Base-by-base conservation (phyloP, 2,888 invertebrate species). In the Epinotia bilunana region DNA sequence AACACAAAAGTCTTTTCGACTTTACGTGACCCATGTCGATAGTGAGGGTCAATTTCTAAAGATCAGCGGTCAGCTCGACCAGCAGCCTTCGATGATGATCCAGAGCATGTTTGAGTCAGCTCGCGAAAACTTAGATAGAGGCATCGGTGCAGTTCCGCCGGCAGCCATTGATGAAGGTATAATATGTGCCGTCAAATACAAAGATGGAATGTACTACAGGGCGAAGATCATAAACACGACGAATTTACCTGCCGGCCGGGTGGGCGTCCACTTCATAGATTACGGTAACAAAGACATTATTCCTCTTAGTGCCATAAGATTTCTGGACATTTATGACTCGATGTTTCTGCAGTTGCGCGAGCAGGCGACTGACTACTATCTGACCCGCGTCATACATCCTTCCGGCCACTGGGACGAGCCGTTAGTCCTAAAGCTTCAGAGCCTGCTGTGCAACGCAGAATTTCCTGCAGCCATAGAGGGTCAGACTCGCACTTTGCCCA, bases 11-110 rank as follows among this genome's bases (percentile, higher is more conserved):
- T 80, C 87, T 83, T 92, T 93, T 88, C 88, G 87, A 60, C 88
- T 95, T 67, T 94, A 91, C 80, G 95, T 96, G 82, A 97, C 96
- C 77, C 95, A 95, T 90, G 95, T 97, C 78, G 96, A 97, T 83
- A 95, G 95, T 69, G 95, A 96, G 77, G 96, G 96, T 46, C 95
- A 95, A 75, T 96, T 96, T 84, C 88, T 97, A 76, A 96, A 95
- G 91, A 92, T 97, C 84, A 96, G 95, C 93, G 97, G 96, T 43
- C 97, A 97, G 88, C 90, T 94, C 0, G 95, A 96, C 82, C 95
- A 95, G 81, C 90, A 92, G 77, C 87, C 94, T 61, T 94, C 95
- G 1, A 84, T 95, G 72, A 92, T 93, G 84, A 88, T 96, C 63
- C 96, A 96, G 83, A 94, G 93, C 74, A 80, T 93, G 62, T 92